Percentiles rank a stretch among this genome's conserved stretches.
These are phyloP conservation scores for Drosophila fuyamai DNA, from an alignment of 1,140 invertebrate genomes.

Conservation along the genomic window DNA sequence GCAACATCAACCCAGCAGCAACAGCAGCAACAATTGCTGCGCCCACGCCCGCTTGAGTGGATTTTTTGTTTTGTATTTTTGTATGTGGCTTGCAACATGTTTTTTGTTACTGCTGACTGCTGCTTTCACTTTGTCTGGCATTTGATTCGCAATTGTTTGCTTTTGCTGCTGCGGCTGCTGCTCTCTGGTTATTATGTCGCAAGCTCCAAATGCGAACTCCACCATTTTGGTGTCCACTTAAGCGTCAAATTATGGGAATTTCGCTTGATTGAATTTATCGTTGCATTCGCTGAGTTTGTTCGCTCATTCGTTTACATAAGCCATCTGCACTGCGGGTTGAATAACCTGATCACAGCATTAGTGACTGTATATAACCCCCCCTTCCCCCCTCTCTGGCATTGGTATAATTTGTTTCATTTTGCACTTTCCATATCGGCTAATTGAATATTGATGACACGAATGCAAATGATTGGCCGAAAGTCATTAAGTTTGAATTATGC, in stretches of 20 bases:
- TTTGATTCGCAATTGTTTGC: constrained; percentile 80
- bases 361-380: constrained; percentile 13
- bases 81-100: constrained; percentile 67
- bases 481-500: constrained; percentile 69
- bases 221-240: constrained; percentile 75
- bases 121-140: constrained; percentile 78
- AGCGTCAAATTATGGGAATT: constrained; percentile 83
- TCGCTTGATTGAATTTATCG: constrained; percentile 81
- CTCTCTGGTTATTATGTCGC: constrained; percentile 75
- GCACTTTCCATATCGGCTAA: constrained; percentile 51
- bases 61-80: constrained; percentile 20
- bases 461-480: constrained; percentile 55
- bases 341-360: constrained; percentile 52
- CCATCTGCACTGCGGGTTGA: constrained; percentile 51
- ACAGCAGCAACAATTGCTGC: constrained; percentile 34
- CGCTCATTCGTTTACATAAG: constrained; percentile 65
- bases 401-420: constrained; percentile 30
- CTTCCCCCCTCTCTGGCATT: background rate
- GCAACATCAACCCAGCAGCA: constrained; percentile 17
- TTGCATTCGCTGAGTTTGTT: constrained; percentile 45
- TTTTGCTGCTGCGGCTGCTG: too few relatives aligned
- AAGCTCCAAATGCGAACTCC: constrained; percentile 53
- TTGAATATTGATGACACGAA: constrained; percentile 64
- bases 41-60: constrained; percentile 46
- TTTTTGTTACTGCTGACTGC: constrained; percentile 47